phyloP scores from a whole-genome alignment of 2,113 vertebrate genomes.

The Pteronura brasiliensis region DNA sequence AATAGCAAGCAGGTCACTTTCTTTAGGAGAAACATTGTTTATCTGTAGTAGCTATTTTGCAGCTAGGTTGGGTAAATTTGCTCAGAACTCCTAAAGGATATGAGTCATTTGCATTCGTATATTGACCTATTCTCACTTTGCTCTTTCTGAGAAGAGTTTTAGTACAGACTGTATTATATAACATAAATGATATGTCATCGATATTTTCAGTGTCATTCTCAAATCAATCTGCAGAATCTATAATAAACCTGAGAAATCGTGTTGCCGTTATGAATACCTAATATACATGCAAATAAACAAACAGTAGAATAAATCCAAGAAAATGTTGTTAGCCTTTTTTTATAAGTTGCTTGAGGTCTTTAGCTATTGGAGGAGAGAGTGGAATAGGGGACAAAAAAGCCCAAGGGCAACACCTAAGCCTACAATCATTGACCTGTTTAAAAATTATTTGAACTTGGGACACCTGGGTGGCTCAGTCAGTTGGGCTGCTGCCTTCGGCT shows the following conservation, averaged over 20 bases:
- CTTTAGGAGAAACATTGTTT: constrained; percentile 55
- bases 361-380: neutral
- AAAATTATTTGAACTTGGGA: constrained; percentile 27
- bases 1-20: constrained; percentile 49
- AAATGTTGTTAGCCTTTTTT: constrained; percentile 29
- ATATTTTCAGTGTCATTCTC: constrained; percentile 28
- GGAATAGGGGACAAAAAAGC: neutral
- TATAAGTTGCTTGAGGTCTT: constrained; percentile 19
- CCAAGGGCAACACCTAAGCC: neutral
- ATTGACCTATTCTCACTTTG: constrained; percentile 72
- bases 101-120: constrained; percentile 81
- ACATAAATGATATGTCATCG: constrained; percentile 19
- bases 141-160: constrained; percentile 68
- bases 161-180: constrained; percentile 54
- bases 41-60: constrained; percentile 63
- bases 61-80: constrained; percentile 74
- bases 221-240: constrained; percentile 17
- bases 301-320: constrained; percentile 17
- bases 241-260: constrained; percentile 21
- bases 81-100: constrained; percentile 78
- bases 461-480: too few species aligned
- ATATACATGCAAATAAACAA: constrained; percentile 2
- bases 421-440: neutral
- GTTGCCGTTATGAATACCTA: constrained; percentile 3
- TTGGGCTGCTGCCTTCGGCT: too few species aligned